These are phyloP conservation scores for Campylorhamphus procurvoides DNA, from an alignment of 2,113 vertebrate genomes.

Conservation along the genomic window DNA sequence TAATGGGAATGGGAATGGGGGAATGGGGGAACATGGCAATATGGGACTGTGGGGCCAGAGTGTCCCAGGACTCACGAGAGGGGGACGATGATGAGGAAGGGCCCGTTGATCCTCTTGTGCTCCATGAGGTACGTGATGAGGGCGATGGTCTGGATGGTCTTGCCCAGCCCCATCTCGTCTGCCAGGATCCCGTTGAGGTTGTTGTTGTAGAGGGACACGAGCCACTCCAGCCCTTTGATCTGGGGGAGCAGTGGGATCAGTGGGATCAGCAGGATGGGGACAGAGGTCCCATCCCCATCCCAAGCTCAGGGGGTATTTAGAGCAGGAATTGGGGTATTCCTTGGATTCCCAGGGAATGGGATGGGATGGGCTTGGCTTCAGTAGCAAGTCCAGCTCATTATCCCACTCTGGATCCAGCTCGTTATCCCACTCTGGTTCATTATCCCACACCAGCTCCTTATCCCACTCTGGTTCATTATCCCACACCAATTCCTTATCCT, in stretches of 20 bases:
- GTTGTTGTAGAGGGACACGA: slow-evolving; percentile 97
- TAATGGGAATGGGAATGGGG: no score
- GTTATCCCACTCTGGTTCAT: not conserved
- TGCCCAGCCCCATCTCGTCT: slow-evolving; percentile 95
- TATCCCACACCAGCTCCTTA: not conserved
- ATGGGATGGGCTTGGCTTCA: fast-evolving
- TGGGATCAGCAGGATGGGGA: no score
- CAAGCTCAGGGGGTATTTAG: no score
- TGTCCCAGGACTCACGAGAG: slow-evolving; percentile 81
- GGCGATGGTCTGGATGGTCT: slow-evolving; percentile 98
- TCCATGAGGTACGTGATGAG: slow-evolving; percentile 99
- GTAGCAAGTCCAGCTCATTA: not conserved
- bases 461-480: no score
- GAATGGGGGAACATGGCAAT: no score
- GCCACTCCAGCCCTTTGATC: slow-evolving; percentile 96
- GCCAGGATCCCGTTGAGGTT: slow-evolving; percentile 97
- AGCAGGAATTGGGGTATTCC: not conserved
- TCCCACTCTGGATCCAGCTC: not conserved
- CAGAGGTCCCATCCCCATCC: no score
- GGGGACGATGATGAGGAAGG: slow-evolving; percentile 97
- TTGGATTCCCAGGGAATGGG: fast-evolving
- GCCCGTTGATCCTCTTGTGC: slow-evolving; percentile 93
- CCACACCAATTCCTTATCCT: no score
- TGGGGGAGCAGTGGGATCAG: not conserved
- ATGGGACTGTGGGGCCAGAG: not conserved